phyloP scores from a whole-genome alignment of 2,113 vertebrate genomes.

The Leptosomus discolor region DNA sequence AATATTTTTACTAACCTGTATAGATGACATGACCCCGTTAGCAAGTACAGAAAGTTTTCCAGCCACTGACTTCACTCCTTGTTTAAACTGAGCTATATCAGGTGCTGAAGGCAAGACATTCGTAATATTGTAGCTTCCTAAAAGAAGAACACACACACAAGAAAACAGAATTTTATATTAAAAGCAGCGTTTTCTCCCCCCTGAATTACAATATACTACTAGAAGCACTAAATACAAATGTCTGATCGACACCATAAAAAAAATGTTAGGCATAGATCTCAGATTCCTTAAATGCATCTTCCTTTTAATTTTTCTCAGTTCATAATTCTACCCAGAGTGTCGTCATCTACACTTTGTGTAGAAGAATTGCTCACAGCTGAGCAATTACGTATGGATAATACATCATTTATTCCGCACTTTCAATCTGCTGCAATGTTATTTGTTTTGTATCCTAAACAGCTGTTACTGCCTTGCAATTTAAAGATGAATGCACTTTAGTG shows the following conservation, averaged over 20 bases:
- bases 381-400: not conserved
- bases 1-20: constrained; percentile 84
- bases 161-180: not conserved
- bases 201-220: not conserved
- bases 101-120: constrained; percentile 87
- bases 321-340: not conserved
- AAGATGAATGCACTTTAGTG: not conserved
- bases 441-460: not conserved
- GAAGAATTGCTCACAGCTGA: not conserved
- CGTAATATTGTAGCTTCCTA: constrained; percentile 83
- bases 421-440: not conserved
- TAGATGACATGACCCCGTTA: constrained; percentile 90
- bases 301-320: not conserved
- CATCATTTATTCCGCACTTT: not conserved
- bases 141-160: not conserved
- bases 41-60: constrained; percentile 94
- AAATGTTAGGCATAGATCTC: not conserved
- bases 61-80: constrained; percentile 89
- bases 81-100: constrained; percentile 91
- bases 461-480: not conserved
- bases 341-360: not conserved
- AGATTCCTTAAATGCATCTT: not conserved
- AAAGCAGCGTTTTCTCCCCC: not conserved
- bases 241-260: not conserved
- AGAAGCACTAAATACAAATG: not conserved